Conservation (phyloP, 1,140 invertebrate genomes). For the Cepaea nemoralis region DNA sequence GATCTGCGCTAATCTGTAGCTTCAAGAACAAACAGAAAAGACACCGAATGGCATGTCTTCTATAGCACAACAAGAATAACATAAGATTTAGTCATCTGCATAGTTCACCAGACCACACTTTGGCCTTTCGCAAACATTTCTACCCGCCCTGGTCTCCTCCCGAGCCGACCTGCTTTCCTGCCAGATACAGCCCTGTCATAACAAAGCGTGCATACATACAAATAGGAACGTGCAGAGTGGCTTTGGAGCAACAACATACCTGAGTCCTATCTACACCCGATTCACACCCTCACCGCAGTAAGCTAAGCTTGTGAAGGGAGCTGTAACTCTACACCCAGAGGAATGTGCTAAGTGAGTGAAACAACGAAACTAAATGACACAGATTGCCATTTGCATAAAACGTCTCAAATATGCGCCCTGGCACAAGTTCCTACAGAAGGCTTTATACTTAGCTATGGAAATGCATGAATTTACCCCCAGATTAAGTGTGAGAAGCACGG, state of each 20-base stretch:
- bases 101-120: background rate
- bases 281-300: background rate
- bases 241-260: background rate
- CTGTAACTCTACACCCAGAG: background rate
- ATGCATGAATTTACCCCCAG: conserved; percentile 17
- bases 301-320: background rate
- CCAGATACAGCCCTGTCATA: background rate
- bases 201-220: background rate
- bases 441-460: conserved; percentile 7
- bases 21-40: too few species aligned
- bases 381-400: conserved; percentile 9
- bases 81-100: too few species aligned
- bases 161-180: background rate
- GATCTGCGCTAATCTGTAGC: too few species aligned
- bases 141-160: background rate
- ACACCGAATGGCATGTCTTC: too few species aligned
- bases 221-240: too few species aligned
- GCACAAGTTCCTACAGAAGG: background rate
- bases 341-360: background rate
- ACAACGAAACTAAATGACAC: background rate
- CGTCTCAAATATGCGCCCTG: conserved; percentile 2
- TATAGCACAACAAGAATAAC: too few species aligned
- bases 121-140: background rate
- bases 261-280: background rate
- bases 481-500: background rate